Evolutionary conservation across 1,140 invertebrate genomes (phyloP), one percentile per base, ranked within the genome.

Genomic region (Drosophila equinoxialis): DNA sequence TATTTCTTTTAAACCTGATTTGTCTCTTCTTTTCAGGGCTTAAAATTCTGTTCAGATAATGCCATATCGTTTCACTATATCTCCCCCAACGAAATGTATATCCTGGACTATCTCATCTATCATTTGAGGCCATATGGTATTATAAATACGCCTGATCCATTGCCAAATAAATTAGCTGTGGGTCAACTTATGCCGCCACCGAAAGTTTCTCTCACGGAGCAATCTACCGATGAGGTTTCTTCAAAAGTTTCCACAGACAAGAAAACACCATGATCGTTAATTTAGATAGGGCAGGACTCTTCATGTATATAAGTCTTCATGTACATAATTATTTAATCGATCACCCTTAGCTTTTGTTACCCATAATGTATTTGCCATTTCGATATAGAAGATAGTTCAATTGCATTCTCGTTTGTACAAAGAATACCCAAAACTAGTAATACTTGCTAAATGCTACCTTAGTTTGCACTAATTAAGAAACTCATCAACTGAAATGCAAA

Each of bases 51-150:
- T 92, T 98, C 97, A n/a, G 98, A 99, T 90, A 97, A 96, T 90
- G 98, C 98, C 0, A 95, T 99, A 41, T 98, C 98, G 0, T 99
- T 99, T 93, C 98, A 99, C 92, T 99, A 99, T 90, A 96, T 99
- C 3, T 94, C 94, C 11, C 97, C 98, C 0, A 96, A 98, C 82
- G 95, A 96, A 93, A 98, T 99, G 97, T 99, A 99, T 91, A 97
- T 98, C 1, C 92, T 99, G 20, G 98, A 99, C 79, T 99, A 99
- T 92, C 93, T 99, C 37, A 96, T 99, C 77, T 99, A 99, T 92
- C 98, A 99, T 92, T 93, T 99, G 55, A 93, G 97, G 65, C 98
- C 98, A 0, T 99, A 97, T 90, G 98, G 97, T 45, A 96, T 96
- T 55, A 61, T 91, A 8, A 91, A 87, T 65, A 61, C 75, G 1